Conservation (phyloP, 2,797 vertebrate genomes). For the Microhierax caerulescens region DNA sequence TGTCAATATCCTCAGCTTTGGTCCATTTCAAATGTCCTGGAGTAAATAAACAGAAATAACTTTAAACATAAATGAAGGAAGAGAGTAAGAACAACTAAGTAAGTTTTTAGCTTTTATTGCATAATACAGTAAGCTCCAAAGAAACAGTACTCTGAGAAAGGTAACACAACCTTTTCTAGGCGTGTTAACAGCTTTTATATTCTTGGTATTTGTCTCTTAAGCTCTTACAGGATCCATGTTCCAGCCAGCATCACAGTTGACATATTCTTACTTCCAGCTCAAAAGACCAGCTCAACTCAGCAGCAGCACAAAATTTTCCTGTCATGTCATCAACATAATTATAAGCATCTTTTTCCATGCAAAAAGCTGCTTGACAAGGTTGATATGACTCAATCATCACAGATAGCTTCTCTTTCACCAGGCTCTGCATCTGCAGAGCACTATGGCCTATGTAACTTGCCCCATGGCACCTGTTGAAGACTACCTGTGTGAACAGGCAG, state of each 20-base stretch:
- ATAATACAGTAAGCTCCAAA: neutral
- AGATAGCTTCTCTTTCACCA: neutral
- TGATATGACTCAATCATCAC: neutral
- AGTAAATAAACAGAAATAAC: constrained; percentile 69
- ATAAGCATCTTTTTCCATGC: neutral
- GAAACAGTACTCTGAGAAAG: neutral
- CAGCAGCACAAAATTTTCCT: neutral
- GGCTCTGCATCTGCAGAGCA: neutral
- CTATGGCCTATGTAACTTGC: neutral
- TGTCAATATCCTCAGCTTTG: constrained; percentile 88
- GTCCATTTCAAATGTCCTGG: constrained; percentile 86
- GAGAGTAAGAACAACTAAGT: neutral
- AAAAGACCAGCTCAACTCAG: neutral
- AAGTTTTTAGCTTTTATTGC: neutral
- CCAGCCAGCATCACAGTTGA: neutral
- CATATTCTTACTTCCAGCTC: neutral
- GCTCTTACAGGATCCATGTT: neutral
- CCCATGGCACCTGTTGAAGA: neutral
- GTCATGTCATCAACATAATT: neutral
- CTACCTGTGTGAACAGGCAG: neutral
- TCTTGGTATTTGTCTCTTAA: neutral
- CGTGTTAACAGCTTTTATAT: neutral
- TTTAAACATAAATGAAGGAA: constrained; percentile 55
- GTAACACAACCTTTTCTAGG: neutral
- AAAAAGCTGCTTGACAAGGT: neutral